phyloP scores from a whole-genome alignment of 2,113 vertebrate species.

The Chlorodrepanis virens region DNA sequence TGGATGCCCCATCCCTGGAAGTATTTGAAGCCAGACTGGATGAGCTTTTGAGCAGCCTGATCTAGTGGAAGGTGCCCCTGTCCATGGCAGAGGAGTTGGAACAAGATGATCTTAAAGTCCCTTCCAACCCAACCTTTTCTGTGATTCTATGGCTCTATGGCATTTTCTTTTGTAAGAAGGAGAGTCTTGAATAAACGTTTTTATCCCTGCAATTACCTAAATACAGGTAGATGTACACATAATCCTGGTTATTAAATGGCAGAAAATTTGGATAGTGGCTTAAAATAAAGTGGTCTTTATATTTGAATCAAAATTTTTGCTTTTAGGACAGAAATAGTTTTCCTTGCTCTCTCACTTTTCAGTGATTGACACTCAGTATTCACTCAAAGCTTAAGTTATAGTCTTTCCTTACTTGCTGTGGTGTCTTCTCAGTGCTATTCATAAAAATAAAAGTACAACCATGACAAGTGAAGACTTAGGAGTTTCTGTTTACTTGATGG shows the following conservation, averaged over 20 bases:
- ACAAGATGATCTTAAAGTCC: not conserved
- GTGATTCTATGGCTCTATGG: not conserved
- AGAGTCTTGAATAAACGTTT: not conserved
- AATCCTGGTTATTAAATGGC: not conserved
- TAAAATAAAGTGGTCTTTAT: not conserved
- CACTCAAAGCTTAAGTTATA: not conserved
- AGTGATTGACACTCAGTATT: not conserved
- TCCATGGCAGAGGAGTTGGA: not conserved
- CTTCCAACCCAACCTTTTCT: not conserved
- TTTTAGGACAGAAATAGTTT: not conserved
- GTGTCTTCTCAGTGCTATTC: not conserved
- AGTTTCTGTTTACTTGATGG: not conserved
- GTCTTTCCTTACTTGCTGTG: not conserved
- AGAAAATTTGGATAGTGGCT: not conserved
- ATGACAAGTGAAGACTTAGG: not conserved
- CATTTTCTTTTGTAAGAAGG: not conserved
- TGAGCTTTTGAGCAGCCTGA: not conserved
- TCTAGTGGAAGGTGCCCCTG: not conserved
- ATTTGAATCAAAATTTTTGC: not conserved
- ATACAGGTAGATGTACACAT: not conserved
- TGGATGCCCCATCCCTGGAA: not conserved
- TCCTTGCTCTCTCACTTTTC: not conserved
- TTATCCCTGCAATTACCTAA: not conserved
- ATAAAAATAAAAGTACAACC: not conserved
- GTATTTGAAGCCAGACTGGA: not conserved